Conservation (phyloP, 2,888 invertebrate species). For the Pammene fasciana region DNA sequence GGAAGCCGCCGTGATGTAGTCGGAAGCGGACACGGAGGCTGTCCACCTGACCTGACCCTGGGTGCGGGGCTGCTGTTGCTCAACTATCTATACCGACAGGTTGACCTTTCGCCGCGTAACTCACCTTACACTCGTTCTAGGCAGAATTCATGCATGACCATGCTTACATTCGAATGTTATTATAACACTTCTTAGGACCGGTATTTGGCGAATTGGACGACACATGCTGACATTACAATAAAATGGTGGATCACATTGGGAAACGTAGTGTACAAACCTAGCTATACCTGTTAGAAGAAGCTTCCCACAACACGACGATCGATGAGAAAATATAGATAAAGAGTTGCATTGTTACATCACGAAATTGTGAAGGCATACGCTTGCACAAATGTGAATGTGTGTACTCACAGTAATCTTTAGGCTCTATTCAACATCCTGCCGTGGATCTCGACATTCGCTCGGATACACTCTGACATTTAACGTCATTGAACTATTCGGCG, state of each 20-base stretch:
- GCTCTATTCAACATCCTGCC: slow-evolving; percentile 45
- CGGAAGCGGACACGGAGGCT: slow-evolving; percentile 77
- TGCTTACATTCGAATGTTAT: slow-evolving; percentile 15
- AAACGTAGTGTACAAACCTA: not conserved
- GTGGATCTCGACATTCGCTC: slow-evolving; percentile 53
- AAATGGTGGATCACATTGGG: not conserved
- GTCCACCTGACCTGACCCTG: slow-evolving; percentile 71
- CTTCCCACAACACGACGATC: slow-evolving; percentile 8
- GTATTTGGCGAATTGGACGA: not conserved
- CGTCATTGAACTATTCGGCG: slow-evolving; percentile 55
- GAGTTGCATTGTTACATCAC: slow-evolving; percentile 32
- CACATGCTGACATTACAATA: not conserved
- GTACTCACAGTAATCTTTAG: slow-evolving; percentile 23
- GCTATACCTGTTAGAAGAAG: not conserved
- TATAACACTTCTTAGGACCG: slow-evolving; percentile 6
- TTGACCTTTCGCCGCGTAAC: slow-evolving; percentile 63
- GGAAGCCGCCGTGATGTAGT: slow-evolving; percentile 56
- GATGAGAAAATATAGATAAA: slow-evolving; percentile 19
- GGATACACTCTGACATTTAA: slow-evolving; percentile 61
- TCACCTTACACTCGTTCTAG: slow-evolving; percentile 25
- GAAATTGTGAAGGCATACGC: slow-evolving; percentile 28
- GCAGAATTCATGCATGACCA: slow-evolving; percentile 15
- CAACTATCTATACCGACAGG: slow-evolving; percentile 69
- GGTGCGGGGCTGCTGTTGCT: slow-evolving; percentile 62
- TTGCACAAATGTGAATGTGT: slow-evolving; percentile 31